Percentiles rank a stretch among this genome's conserved stretches.
These are phyloP conservation scores for Zaprionus ornatus DNA, from an alignment of 1,140 invertebrate genomes.

Conservation along the genomic window DNA sequence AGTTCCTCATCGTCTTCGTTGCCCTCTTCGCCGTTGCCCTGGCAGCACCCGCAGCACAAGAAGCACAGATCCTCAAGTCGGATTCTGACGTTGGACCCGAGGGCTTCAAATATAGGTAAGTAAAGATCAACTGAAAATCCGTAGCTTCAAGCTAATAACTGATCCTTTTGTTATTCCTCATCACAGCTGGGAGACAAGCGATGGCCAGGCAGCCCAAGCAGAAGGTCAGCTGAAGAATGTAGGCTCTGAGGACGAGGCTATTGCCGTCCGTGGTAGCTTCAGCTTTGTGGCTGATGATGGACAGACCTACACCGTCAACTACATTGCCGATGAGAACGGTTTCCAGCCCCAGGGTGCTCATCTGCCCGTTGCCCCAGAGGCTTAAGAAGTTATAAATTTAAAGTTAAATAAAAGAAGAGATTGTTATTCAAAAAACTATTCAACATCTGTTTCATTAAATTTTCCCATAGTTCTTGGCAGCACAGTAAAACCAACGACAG, in stretches of 20 bases:
- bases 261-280: constrained; percentile 86
- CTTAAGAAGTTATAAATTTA: constrained; percentile 35
- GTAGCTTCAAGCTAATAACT: not conserved
- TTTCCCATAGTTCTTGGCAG: not conserved
- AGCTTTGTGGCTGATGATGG: constrained; percentile 87
- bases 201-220: constrained; percentile 24
- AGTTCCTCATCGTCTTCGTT: constrained; percentile 72
- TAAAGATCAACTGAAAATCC: not conserved
- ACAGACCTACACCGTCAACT: constrained; percentile 86
- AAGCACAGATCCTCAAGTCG: constrained; percentile 54
- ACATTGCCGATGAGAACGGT: constrained; percentile 91
- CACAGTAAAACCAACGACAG: too few relatives aligned
- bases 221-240: constrained; percentile 43
- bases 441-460: not conserved
- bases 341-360: constrained; percentile 89
- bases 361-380: constrained; percentile 84
- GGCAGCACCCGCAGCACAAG: constrained; percentile 39
- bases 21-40: constrained; percentile 74
- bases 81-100: constrained; percentile 84
- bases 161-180: not conserved
- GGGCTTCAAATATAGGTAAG: constrained; percentile 84
- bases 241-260: constrained; percentile 68
- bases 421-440: constrained; percentile 12
- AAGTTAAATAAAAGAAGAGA: constrained; percentile 20
- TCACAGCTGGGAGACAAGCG: constrained; percentile 50